A percentile compares a stretch with the other conserved stretches of the same genome.
Evolutionary conservation across 1,140 invertebrate genomes (phyloP).

Genomic region (Campoletis sonorensis): DNA sequence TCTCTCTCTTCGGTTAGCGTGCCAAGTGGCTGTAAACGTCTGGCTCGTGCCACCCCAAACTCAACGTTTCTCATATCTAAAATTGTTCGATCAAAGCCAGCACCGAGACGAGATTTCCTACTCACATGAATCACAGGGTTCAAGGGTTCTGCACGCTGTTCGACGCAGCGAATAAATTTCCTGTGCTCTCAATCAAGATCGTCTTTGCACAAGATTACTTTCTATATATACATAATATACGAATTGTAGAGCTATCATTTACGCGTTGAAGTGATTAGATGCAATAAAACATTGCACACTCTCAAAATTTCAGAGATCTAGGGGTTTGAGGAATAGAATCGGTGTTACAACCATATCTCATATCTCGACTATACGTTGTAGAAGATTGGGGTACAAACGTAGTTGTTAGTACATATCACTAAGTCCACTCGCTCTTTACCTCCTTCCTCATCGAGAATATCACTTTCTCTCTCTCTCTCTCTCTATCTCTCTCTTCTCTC

Average conservation of each 20-base stretch:
- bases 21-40: constrained; percentile 33
- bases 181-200: constrained; percentile 22
- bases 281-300: neutral
- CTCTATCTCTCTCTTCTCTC: constrained; percentile 53
- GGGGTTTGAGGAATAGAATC: neutral
- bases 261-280: neutral
- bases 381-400: neutral
- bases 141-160: constrained; percentile 24
- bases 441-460: neutral
- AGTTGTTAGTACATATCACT: neutral
- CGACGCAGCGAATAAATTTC: constrained; percentile 30
- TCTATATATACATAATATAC: neutral
- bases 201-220: constrained; percentile 13
- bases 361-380: neutral
- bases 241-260: neutral
- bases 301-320: neutral
- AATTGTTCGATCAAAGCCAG: constrained; percentile 41
- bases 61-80: constrained; percentile 27
- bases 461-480: too few species aligned
- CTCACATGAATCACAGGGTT: constrained; percentile 24
- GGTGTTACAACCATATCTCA: neutral
- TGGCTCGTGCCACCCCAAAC: neutral
- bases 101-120: constrained; percentile 37
- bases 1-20: constrained; percentile 1
- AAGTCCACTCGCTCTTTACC: neutral